Evolutionary conservation across 2,797 vertebrate genomes (phyloP), one percentile per base, ranked within the genome.

Genomic region (Remorina albescens): DNA sequence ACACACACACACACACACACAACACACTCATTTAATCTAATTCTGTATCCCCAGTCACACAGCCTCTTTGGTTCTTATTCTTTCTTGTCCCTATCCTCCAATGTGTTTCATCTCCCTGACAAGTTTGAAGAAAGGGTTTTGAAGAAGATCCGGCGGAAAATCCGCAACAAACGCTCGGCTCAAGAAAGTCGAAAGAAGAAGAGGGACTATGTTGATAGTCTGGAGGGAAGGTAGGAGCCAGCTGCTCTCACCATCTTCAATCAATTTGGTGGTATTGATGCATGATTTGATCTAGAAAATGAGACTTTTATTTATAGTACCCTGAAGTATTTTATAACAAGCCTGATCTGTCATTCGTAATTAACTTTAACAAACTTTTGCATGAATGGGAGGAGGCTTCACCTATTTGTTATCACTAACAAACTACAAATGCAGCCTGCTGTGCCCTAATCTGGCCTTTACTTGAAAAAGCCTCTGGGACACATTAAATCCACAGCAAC

Each of bases 121-220:
- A 87, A 98, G 97, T 95, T 94, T 11, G 97, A 99, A 87, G 98
- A 99, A 55, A 94, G 96, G 32, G 87, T 97, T 81, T 92, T 99
- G 88, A 99, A 98, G 90, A 99, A 98, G 93, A 96, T 99, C 88
- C 95, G 96, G 8, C 86, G 97, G 81, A 99, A 99, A 93, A 99
- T 99, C 81, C 94, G 98, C 19, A 99, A 99, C 93, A 98, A 99
- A 67, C 97, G 95, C 82, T 99, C 98, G 0, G 97, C 98, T 37
- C 98, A 98, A 80, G 98, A 99, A 78, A 99, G 97, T 90, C 92
- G 97, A 61, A 99, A 97, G 87, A 99, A 99, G 93, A 98, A 96
- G 87, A 96, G 97, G 85, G 96, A 98, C 28, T 99, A 99, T 5
- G 95, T 99, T 0, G 96, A 98, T 0, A 93, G 95, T 39, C 89